phyloP scores from a whole-genome alignment of 64 coral and sea anemone species.

The Hydrozoanthus tunicans region DNA sequence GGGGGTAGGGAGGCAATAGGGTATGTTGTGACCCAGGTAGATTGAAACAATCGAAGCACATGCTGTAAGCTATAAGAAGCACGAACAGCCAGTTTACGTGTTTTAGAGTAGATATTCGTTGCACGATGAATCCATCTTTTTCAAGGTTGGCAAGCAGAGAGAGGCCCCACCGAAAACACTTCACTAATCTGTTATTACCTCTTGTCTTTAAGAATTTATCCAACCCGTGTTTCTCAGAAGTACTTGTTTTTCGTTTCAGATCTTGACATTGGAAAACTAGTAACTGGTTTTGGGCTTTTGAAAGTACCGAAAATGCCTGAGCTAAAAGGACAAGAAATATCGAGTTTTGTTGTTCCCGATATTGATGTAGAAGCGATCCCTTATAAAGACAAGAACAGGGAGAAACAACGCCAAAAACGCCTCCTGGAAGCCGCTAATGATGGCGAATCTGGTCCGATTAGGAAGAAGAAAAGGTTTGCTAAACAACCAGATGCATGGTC shows the following conservation, averaged over 20 bases:
- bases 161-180: too few species aligned
- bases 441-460: neutral
- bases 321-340: slow-evolving; percentile 77
- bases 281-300: slow-evolving; percentile 88
- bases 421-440: slow-evolving; percentile 32
- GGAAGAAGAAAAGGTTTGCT: slow-evolving; percentile 53
- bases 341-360: slow-evolving; percentile 62
- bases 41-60: too few species aligned
- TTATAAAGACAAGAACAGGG: slow-evolving; percentile 88
- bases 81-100: too few species aligned
- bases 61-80: too few species aligned
- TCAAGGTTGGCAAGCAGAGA: too few species aligned
- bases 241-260: slow-evolving; percentile 48
- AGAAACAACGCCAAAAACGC: slow-evolving; percentile 77
- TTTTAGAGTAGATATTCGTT: too few species aligned
- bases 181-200: too few species aligned
- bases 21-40: too few species aligned
- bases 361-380: slow-evolving; percentile 71
- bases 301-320: slow-evolving; percentile 91
- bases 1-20: too few species aligned
- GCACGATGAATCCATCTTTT: too few species aligned
- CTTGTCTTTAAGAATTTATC: too few species aligned
- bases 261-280: slow-evolving; percentile 92
- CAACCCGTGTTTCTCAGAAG: neutral
- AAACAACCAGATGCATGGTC: slow-evolving; percentile 75